Percentiles rank a stretch among this genome's conserved stretches.
Evolutionary conservation across 2,888 invertebrate species (phyloP).

Genomic region (Mantis religiosa): DNA sequence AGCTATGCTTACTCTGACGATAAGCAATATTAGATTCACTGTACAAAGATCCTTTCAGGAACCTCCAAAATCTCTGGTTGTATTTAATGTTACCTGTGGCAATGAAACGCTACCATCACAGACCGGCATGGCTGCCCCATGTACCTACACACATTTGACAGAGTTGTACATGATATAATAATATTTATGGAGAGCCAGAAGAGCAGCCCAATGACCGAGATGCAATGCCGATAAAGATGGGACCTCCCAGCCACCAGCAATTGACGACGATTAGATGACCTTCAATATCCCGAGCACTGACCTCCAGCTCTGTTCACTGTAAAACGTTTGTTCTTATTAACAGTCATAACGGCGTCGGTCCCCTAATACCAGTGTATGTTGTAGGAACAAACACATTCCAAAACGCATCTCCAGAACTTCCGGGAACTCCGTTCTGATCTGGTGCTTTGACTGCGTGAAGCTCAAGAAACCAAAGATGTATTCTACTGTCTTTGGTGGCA

Average conservation of each 20-base stretch:
- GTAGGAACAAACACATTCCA: background rate
- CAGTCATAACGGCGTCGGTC: background rate
- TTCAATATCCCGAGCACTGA: background rate
- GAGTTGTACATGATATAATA: background rate
- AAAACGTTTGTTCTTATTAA: background rate
- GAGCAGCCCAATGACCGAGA: background rate
- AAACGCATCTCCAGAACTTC: background rate
- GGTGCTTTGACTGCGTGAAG: no score
- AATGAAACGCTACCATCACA: no score
- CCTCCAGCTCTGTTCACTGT: background rate
- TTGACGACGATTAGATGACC: background rate
- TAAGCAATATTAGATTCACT: no score
- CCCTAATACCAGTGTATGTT: background rate
- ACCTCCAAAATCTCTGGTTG: no score
- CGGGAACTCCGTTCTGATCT: no score
- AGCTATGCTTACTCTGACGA: no score
- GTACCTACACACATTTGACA: background rate
- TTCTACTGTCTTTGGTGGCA: no score
- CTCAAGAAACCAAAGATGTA: no score
- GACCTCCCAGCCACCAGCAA: background rate
- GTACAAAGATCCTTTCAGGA: no score
- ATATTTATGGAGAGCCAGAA: background rate
- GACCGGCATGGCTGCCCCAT: no score
- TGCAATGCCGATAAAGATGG: background rate
- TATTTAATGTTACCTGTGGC: no score